Base-by-base conservation (phyloP, 2,888 invertebrate genomes). In the Caenorhabditis sinica region DNA sequence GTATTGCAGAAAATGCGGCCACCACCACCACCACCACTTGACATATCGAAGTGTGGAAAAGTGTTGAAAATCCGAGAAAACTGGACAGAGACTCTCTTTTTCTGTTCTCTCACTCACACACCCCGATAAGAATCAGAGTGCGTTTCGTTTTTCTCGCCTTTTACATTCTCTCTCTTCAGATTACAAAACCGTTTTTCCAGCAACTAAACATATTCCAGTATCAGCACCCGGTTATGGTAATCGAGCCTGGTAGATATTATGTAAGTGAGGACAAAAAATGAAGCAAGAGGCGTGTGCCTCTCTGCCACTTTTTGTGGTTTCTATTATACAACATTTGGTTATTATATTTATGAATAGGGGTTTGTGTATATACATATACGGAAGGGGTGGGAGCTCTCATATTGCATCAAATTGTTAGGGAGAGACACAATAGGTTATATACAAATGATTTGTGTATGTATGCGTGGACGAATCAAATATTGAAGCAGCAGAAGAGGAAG, bases 41-140 rank as follows among this genome's bases (percentile, higher is more conserved):
- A 65, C 65, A 65, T 40, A 40, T 49, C 36, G 45, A 49, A 49
- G 65, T 49, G 65, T 25, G 60, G 60, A 76, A 17, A 45, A 61
- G 61, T 61, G 73, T 45, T 49, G 61, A 61, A 73, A 61, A 63
- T 36, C 23, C 36, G 33, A 33, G 43, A 66, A 66, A 75, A 66
- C 66, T 45, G 66, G 56, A 60, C 60, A 60, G 17, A 33, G 33
- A 56, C 51, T 20, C 51, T 11, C n/a, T n/a, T n/a, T n/a, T n/a
- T n/a, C n/a, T 15, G 60, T 30, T 33, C 8, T n/a, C 17, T 17
- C 13, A 8, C 28, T 25, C 20, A 11, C 8, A 17, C 4, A 17
- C 51, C n/a, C 56, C 75, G 75, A 76, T 76, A 68, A 66, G 40
- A 76, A 76, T 76, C 75, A 63, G 73, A 17, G 66, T 53, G 56